Percentiles rank a stretch among this genome's conserved stretches.
Conservation (phyloP, 2,113 vertebrate species). For the Philantomba maxwellii region DNA sequence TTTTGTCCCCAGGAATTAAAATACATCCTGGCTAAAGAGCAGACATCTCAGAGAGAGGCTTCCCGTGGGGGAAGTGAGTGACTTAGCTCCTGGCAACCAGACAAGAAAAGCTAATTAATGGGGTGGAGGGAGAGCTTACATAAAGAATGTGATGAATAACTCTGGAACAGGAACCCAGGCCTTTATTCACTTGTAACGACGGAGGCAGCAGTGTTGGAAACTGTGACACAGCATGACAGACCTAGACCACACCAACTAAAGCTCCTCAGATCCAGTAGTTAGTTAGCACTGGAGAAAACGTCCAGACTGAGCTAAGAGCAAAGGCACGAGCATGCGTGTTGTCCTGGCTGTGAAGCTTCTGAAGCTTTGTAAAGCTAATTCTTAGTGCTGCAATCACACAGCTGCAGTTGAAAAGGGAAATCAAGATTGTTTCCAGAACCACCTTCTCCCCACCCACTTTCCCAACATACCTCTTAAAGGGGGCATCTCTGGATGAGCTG, state of each 20-base stretch:
- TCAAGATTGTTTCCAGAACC: background rate
- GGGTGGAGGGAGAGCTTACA: background rate
- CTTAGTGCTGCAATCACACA: background rate
- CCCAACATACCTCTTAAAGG: constrained; percentile 65
- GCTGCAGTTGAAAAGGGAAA: background rate
- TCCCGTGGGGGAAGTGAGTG: background rate
- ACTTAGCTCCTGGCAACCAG: constrained; percentile 55
- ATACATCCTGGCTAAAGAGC: constrained; percentile 9
- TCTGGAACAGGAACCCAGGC: background rate
- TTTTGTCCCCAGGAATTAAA: constrained; percentile 22
- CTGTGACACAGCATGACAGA: background rate
- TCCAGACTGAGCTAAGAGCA: background rate
- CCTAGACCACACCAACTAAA: background rate
- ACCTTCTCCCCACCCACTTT: background rate
- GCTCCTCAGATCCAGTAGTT: background rate
- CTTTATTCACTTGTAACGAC: background rate
- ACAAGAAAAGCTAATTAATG: constrained; percentile 33
- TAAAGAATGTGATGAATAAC: background rate
- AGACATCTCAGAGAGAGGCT: background rate
- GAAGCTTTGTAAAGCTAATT: background rate
- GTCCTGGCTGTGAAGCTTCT: background rate
- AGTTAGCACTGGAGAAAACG: background rate
- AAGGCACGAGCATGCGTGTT: background rate
- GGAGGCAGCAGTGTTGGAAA: background rate
- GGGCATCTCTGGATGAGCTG: constrained; percentile 71